These are phyloP conservation scores for Solen grandis DNA, from an alignment of 1,140 invertebrate species.

Conservation along the genomic window DNA sequence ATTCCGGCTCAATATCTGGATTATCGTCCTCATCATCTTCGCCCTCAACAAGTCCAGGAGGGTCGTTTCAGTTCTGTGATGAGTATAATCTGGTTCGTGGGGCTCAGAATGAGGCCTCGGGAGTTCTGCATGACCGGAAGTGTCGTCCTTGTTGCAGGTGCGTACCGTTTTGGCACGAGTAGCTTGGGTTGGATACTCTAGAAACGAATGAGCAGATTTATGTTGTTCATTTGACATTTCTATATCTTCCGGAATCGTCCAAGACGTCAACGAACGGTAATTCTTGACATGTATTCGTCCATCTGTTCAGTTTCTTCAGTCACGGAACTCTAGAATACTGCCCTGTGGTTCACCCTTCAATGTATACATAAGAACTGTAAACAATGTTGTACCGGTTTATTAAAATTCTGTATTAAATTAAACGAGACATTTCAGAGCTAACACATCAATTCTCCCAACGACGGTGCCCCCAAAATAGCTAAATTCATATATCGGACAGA, in stretches of 20 bases:
- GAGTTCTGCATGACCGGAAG: not conserved
- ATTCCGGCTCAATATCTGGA: slow-evolving; percentile 47
- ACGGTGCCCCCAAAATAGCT: not conserved
- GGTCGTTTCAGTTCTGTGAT: slow-evolving; percentile 49
- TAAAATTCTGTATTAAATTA: not conserved
- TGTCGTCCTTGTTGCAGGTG: slow-evolving; percentile 41
- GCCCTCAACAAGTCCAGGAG: slow-evolving; percentile 2
- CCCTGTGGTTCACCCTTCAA: slow-evolving; percentile 22
- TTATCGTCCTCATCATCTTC: slow-evolving; percentile 22
- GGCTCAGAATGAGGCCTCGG: not conserved
- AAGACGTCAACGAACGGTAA: too few species aligned
- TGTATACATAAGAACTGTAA: not conserved
- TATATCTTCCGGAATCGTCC: slow-evolving; percentile 46
- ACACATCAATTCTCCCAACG: not conserved
- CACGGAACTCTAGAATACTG: slow-evolving; percentile 38
- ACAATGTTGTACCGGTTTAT: not conserved
- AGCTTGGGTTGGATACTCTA: slow-evolving; percentile 5
- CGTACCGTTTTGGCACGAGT: slow-evolving; percentile 35
- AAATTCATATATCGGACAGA: not conserved
- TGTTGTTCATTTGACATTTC: slow-evolving; percentile 9
- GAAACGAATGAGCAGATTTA: not conserved
- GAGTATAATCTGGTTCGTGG: slow-evolving; percentile 39
- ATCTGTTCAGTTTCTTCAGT: slow-evolving; percentile 8
- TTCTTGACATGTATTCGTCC: slow-evolving; percentile 19
- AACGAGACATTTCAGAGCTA: not conserved